phyloP scores from a whole-genome alignment of 2,888 invertebrate species.

The Euzetes globulus region DNA sequence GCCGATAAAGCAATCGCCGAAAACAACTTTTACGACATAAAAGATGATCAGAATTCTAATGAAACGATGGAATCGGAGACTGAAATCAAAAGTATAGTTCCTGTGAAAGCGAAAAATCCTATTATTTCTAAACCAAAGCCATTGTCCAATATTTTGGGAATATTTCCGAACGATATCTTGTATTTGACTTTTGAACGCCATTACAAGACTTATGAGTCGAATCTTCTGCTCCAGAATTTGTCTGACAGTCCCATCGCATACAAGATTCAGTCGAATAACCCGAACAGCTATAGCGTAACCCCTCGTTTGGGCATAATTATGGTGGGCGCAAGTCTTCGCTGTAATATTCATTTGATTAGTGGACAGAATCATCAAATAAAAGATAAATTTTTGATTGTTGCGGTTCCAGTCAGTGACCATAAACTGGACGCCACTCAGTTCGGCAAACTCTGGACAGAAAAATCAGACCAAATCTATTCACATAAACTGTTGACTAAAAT shows the following conservation, averaged over 20 bases:
- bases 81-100: neutral
- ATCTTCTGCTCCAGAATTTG: conserved; percentile 1
- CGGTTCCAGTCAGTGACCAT: neutral
- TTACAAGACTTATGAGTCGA: neutral
- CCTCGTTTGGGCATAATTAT: conserved; percentile 32
- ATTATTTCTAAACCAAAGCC: neutral
- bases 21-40: conserved; percentile 1
- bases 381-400: conserved; percentile 30
- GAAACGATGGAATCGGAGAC: too few species aligned
- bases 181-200: neutral
- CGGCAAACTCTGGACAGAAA: conserved; percentile 14
- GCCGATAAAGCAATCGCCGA: conserved; percentile 22
- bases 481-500: neutral
- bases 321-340: neutral
- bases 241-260: conserved; percentile 31
- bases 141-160: conserved; percentile 1
- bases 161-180: conserved; percentile 10
- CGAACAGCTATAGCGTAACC: conserved; percentile 19
- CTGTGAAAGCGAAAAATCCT: neutral
- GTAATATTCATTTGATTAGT: neutral
- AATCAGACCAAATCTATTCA: neutral
- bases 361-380: neutral
- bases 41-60: neutral
- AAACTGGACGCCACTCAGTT: conserved; percentile 5
- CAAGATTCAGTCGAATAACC: conserved; percentile 33